Conservation (phyloP, 2,113 vertebrate genomes). For the Oxygymnocypris stewartii region DNA sequence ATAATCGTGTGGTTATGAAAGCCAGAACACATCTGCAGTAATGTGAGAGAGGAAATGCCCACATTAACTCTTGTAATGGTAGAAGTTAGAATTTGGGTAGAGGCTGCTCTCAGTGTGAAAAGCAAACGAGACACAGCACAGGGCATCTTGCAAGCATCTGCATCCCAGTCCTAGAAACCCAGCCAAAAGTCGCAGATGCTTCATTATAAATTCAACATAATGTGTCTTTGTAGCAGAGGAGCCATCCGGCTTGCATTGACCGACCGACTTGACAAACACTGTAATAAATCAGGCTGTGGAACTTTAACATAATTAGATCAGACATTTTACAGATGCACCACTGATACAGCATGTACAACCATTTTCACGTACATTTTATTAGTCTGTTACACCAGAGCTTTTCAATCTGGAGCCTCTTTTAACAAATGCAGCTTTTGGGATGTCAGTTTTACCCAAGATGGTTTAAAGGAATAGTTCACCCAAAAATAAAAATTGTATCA, state of each 20-base stretch:
- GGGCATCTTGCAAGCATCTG: slow-evolving; percentile 19
- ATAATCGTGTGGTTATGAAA: too few relatives aligned
- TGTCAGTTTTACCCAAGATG: neutral
- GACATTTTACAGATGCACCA: slow-evolving; percentile 31
- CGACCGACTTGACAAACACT: slow-evolving; percentile 5
- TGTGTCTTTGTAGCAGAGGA: slow-evolving; percentile 5
- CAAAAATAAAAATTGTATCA: neutral
- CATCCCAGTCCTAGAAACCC: neutral
- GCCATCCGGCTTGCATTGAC: slow-evolving; percentile 3
- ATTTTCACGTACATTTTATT: slow-evolving; percentile 15
- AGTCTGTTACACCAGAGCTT: slow-evolving; percentile 3
- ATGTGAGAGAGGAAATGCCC: neutral
- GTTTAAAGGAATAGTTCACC: neutral
- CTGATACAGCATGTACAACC: slow-evolving; percentile 9
- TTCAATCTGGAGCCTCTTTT: neutral
- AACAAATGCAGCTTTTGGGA: neutral
- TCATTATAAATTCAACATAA: slow-evolving; percentile 16
- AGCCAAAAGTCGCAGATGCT: slow-evolving; percentile 28
- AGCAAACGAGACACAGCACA: neutral
- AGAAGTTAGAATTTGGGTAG: neutral
- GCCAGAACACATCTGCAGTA: neutral
- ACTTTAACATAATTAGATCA: slow-evolving; percentile 20
- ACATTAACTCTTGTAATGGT: neutral
- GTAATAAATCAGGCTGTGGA: slow-evolving; percentile 24
- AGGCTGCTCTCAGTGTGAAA: slow-evolving; percentile 1